Percentiles rank a stretch among this genome's conserved stretches.
These are phyloP conservation scores for Tricholauxania praeusta DNA, from an alignment of 2,888 invertebrate species.

Conservation along the genomic window DNA sequence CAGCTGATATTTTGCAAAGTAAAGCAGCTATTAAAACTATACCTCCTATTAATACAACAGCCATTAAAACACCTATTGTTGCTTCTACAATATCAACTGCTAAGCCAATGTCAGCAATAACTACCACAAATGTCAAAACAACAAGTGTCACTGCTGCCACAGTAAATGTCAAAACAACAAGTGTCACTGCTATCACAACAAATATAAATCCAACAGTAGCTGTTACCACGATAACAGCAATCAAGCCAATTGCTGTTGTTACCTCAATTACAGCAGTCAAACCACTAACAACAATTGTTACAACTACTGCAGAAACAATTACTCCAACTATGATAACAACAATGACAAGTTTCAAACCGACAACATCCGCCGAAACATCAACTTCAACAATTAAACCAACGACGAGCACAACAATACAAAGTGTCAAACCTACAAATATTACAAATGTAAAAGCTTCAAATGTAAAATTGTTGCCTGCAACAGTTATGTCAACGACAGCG, in stretches of 20 bases:
- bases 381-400: not conserved
- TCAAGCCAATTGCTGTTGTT: constrained; percentile 17
- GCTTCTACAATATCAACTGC: constrained; percentile 41
- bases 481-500: constrained; percentile 6
- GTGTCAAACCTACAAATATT: constrained; percentile 23
- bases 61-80: constrained; percentile 20
- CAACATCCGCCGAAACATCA: constrained; percentile 24
- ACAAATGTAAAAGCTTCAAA: constrained; percentile 25
- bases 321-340: constrained; percentile 7
- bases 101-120: constrained; percentile 41
- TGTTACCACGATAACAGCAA: constrained; percentile 9
- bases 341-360: not conserved
- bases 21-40: constrained; percentile 8
- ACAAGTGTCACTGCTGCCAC: constrained; percentile 23
- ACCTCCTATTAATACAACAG: constrained; percentile 20
- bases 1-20: constrained; percentile 7
- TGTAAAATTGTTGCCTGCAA: not conserved
- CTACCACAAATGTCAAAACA: too few relatives aligned
- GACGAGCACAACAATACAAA: constrained; percentile 19
- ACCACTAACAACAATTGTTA: constrained; percentile 4
- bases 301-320: constrained; percentile 15
- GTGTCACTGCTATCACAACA: constrained; percentile 13
- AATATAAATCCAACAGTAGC: constrained; percentile 7
- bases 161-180: constrained; percentile 1
- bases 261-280: constrained; percentile 8